Conservation (phyloP, 1,140 invertebrate species). For the Drosophila bifasciata region DNA sequence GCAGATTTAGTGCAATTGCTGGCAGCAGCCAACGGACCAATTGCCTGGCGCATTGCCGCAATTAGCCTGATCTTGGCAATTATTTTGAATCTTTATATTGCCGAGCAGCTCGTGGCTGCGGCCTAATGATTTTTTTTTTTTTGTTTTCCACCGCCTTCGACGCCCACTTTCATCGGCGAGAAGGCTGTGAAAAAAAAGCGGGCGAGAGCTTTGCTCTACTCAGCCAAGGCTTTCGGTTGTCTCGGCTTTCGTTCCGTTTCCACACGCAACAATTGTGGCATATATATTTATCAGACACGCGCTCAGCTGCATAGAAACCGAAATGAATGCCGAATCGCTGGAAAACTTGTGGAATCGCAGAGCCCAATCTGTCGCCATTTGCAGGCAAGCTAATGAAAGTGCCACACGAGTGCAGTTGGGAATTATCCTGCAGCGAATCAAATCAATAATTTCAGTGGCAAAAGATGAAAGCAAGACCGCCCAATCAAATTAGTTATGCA, state of each 20-base stretch:
- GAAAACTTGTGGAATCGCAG: conserved; percentile 47
- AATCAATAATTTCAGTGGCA: neutral
- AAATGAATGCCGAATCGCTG: conserved; percentile 58
- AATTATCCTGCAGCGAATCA: conserved; percentile 16
- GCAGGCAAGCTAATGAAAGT: conserved; percentile 63
- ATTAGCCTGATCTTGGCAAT: conserved; percentile 76
- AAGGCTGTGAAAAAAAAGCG: conserved; percentile 26
- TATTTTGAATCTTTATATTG: conserved; percentile 51
- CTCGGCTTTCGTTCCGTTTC: conserved; percentile 35
- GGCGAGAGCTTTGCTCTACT: conserved; percentile 13
- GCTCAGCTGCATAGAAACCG: conserved; percentile 59
- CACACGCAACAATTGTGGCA: conserved; percentile 65
- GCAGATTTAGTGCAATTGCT: conserved; percentile 80
- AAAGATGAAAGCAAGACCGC: conserved; percentile 4
- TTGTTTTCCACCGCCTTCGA: conserved; percentile 39
- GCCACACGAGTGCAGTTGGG: neutral
- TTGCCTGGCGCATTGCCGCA: conserved; percentile 73
- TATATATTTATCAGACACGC: conserved; percentile 41
- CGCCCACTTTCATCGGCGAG: conserved; percentile 74
- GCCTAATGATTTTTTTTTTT: conserved; percentile 56
- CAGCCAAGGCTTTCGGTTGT: conserved; percentile 32
- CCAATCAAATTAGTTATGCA: neutral
- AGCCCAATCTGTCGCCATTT: conserved; percentile 44
- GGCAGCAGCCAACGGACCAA: conserved; percentile 35
- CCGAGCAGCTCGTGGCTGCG: conserved; percentile 5